Evolutionary conservation across 2,113 vertebrate genomes (phyloP).

Genomic region (Megaleporinus macrocephalus): DNA sequence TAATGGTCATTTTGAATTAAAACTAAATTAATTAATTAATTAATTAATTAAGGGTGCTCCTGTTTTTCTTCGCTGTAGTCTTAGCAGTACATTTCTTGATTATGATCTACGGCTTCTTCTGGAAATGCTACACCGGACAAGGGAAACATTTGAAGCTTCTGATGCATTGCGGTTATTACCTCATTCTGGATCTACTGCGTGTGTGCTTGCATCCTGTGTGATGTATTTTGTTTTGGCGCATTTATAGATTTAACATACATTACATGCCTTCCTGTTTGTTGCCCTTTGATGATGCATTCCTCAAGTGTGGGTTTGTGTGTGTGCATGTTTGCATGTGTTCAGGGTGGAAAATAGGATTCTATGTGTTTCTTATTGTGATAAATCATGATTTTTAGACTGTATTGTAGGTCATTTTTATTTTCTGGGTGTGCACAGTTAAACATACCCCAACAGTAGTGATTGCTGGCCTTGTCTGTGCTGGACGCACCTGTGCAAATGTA

Average conservation of each 20-base stretch:
- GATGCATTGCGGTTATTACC: not conserved
- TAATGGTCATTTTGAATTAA: too few relatives aligned
- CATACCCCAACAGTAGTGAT: too few relatives aligned
- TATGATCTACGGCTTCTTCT: not conserved
- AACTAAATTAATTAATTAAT: too few relatives aligned
- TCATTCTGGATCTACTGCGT: not conserved
- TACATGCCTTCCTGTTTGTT: slow-evolving; percentile 25
- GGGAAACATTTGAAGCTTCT: slow-evolving; percentile 6
- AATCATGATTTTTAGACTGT: too few relatives aligned
- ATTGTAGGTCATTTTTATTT: too few relatives aligned
- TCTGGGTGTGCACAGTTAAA: too few relatives aligned
- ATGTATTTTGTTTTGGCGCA: slow-evolving; percentile 11
- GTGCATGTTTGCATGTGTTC: not conserved
- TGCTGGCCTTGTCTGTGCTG: too few relatives aligned
- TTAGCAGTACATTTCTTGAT: not conserved
- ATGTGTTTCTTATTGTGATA: too few relatives aligned
- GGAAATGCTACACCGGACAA: slow-evolving; percentile 6
- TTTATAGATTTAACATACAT: slow-evolving; percentile 10
- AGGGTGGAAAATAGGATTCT: too few relatives aligned
- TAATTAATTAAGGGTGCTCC: too few relatives aligned
- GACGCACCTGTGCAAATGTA: too few relatives aligned
- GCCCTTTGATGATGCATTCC: not conserved
- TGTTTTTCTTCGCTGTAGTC: too few relatives aligned
- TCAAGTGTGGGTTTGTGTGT: not conserved
- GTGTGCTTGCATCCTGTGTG: not conserved